Evolutionary conservation across 2,797 vertebrate genomes (phyloP), one percentile per base, ranked within the genome.

Genomic region (Hemitrygon akajei): DNA sequence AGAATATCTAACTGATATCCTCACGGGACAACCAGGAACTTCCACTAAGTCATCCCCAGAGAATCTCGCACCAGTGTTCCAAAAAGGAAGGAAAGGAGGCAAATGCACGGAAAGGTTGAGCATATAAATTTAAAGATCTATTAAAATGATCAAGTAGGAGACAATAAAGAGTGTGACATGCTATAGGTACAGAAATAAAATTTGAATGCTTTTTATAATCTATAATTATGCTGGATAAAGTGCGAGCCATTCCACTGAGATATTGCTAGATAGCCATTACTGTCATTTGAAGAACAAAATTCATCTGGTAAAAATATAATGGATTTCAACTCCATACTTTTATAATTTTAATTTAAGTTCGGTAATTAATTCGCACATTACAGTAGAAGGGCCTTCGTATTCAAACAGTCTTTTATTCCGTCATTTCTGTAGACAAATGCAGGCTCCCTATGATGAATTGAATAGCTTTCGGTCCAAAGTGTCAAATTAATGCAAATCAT

Each of bases 401-500:
- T 69, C 63, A 66, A 89, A 71, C 34, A 75, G 91, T 7, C 30
- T 89, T 66, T 75, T 56, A 56, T 75, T 30, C 91, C 91, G 92
- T 69, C 60, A 69, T 89, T 69, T 89, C 18, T 89, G 34, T n/a
- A 75, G 27, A 16, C 20, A 27, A 73, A 47, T 56, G 40, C 91
- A 47, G 27, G 34, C 69, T 56, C 18, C 1, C 37, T 56, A 75
- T 76, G 27, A 76, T 76, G 14, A 14, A 76, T 20, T 93, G 71
- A 93, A 93, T 93, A 76, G 69, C 22, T 56, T 93, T 93, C 71
- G 27, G 25, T 93, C 40, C 71, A 56, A 76, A 37, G 91, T 76
- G 40, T 56, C 91, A 93, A 93, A 75, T 93, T 93, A 93, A 93
- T 93, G 91, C 69, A 93, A 93, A 93, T 76, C 69, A 76, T 76